Evolutionary conservation across 2,888 invertebrate species (phyloP), one percentile per base, ranked within the genome.

Genomic region (Drosophila falleni): DNA sequence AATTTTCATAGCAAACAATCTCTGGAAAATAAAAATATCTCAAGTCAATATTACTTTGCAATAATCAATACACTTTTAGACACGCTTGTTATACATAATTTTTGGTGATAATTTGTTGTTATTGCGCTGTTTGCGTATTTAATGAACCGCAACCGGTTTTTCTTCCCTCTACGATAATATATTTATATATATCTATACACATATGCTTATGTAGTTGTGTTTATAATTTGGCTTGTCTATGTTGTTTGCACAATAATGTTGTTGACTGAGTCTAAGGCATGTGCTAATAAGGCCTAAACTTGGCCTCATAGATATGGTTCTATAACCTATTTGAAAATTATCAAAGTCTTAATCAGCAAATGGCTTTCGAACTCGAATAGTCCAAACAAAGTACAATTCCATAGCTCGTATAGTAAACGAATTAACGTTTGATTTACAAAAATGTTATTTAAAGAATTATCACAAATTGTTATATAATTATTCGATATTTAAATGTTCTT

Each of bases 31-130:
- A 33, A 23, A 19, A 11, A 15, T n/a, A 44, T n/a, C n/a, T n/a
- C 19, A 44, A 33, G 31, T 31, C 42, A 55, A 55, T 54, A 31
- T 42, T 50, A 50, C 50, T 35, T 35, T 19, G 35, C 33, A 0
- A 35, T 42, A 42, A 54, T 54, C 54, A 54, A 42, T 42, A 42
- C 1, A n/a, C 31, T 19, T n/a, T 3, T 0, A 42, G 16, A 31
- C 53, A 31, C 16, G 31, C 50, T 50, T 19, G 54, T 64, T 60
- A 54, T 69, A 62, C 53, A 55, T 55, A 53, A 66, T 41, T 54
- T 77, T 71, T 54, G 50, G 63, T 70, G 87, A 83, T 81, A 78
- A 83, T 77, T 60, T 64, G 31, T 78, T 56, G 63, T 44, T 79
- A 56, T 80, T 71, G 59, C 49, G 29, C 49, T 62, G 46, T 53